Evolutionary conservation across 2,797 vertebrate species (phyloP), one percentile per base, ranked within the genome.

Genomic region (Sarcophilus harrisii): DNA sequence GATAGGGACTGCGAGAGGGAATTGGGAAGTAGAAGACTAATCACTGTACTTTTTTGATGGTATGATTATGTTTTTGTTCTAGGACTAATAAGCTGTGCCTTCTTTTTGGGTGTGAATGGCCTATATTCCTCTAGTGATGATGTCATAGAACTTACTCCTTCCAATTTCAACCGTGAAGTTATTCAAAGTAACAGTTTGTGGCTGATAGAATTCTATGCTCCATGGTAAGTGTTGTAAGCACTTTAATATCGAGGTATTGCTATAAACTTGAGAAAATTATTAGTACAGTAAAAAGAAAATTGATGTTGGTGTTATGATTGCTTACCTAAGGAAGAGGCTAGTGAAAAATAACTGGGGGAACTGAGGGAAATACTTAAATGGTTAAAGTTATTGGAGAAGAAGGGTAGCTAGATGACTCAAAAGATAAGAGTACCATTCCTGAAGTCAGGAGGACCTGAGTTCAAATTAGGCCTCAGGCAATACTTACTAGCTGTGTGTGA

Each of bases 161-260:
- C 99, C 91, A 99, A 99, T 98, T 99, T 99, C 98, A 99, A 99
- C 98, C 98, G 94, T 91, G 99, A 99, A 98, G 99, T 99, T 96
- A 98, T 99, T 97, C 99, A 99, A 96, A 99, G 99, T 2, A 99
- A 99, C 92, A 99, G 98, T 93, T 98, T 99, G 96, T 99, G 99
- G 99, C 99, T 99, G 0, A 97, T 99, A n/a, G 99, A 99, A 98
- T 99, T 99, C 98, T 99, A 99, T 29, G 99, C 99, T 96, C 99
- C 99, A 32, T 99, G 99, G 99, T 99, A 99, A 99, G 99, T 99
- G 32, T 73, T 91, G 27, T 93, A 3, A 27, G 8, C 89, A 91
- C 30, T 87, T 4, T 60, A 18, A 29, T 30, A 32, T 66, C 89
- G 21, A 29, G 5, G 12, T 93, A 16, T 89, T 94, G 38, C 92